phyloP scores from a whole-genome alignment of 1,140 invertebrate species.

The Drosophila dunni region DNA sequence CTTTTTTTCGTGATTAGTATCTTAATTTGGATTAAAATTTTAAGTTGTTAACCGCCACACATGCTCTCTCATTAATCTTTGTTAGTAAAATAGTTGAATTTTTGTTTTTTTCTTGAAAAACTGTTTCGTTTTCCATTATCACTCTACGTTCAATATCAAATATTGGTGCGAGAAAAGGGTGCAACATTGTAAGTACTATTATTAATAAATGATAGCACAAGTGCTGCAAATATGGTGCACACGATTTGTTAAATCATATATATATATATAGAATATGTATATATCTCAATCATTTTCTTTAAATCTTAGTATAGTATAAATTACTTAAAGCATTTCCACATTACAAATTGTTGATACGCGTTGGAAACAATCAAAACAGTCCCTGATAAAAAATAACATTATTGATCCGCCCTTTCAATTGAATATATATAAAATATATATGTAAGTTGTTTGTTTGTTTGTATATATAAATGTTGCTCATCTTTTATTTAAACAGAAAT shows the following conservation, averaged over 20 bases:
- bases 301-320: constrained; percentile 53
- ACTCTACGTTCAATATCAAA: constrained; percentile 79
- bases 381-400: constrained; percentile 59
- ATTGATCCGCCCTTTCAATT: constrained; percentile 38
- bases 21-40: constrained; percentile 55
- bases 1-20: constrained; percentile 42
- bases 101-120: constrained; percentile 24
- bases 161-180: constrained; percentile 80
- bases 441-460: constrained; percentile 22
- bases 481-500: constrained; percentile 74
- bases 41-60: constrained; percentile 54
- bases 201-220: constrained; percentile 31
- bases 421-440: constrained; percentile 21
- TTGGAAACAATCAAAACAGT: constrained; percentile 41
- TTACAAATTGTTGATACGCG: constrained; percentile 49
- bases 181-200: constrained; percentile 45
- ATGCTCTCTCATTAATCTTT: constrained; percentile 53
- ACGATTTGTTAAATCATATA: constrained; percentile 38
- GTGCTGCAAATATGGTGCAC: constrained; percentile 35
- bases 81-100: constrained; percentile 64
- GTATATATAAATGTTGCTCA: constrained; percentile 43
- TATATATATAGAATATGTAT: constrained; percentile 38
- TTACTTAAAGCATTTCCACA: constrained; percentile 53
- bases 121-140: constrained; percentile 49
- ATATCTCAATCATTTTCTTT: constrained; percentile 26